Evolutionary conservation across 2,888 invertebrate genomes (phyloP), one percentile per base, ranked within the genome.

Genomic region (Diplazon laetatorius): DNA sequence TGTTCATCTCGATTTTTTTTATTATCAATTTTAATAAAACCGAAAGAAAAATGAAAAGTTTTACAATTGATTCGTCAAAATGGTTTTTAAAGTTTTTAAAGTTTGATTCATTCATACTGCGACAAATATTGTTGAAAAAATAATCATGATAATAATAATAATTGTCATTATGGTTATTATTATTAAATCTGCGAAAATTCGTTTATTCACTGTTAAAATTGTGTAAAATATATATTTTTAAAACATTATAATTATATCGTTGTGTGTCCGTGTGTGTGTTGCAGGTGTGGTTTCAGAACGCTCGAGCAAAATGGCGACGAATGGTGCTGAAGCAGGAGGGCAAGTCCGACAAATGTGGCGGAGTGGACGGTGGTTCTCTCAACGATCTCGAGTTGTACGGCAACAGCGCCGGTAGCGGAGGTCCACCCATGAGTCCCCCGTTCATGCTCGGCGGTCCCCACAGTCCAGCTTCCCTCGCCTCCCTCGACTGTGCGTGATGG

Each of bases 271-370:
- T 35, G 16, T 93, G 92, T 91, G n/a, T n/a, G n/a, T 92, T 92
- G 46, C 94, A 97, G 97, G 97, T 97, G 72, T 97, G 97, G 97
- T 98, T 98, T 92, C 97, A 98, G 92, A 98, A 98, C 91, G 97
- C 97, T 30, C 93, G 98, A 44, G 98, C 98, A 83, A 98, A 98
- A 93, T 97, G 97, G 95, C 94, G 98, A 87, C 94, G 98, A 83
- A 96, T 96, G 94, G 95, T 96, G 91, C 93, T 95, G 85, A 95
- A 96, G 89, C 95, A 96, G 88, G 96, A 96, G 89, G 95, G 94
- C 90, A 95, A 95, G 87, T 93, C 94, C 82, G 95, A 95, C 87
- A 95, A 95, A 87, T 94, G 94, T 88, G 94, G 94, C 16, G 92
- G 92, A 10, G 93, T 94, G 86, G 94, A 94, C 14, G 92, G 92